phyloP scores from a whole-genome alignment of 2,113 vertebrate species.

The Neogobius melanostomus region DNA sequence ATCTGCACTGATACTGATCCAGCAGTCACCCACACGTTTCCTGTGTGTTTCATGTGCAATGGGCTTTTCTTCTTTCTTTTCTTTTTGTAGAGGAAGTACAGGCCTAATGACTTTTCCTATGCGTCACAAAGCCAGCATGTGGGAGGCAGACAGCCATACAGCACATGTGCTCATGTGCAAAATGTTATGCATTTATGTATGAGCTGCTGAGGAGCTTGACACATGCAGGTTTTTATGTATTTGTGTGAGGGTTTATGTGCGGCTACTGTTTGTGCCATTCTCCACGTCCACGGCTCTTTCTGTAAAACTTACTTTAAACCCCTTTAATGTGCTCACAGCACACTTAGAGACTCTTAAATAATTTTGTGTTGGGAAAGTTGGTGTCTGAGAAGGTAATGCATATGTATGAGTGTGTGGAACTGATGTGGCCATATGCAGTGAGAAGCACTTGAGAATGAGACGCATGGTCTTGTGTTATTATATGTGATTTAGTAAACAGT shows the following conservation, averaged over 20 bases:
- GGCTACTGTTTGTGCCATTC: slow-evolving; percentile 29
- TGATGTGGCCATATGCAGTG: slow-evolving; percentile 29
- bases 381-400: slow-evolving; percentile 23
- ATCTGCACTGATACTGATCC: slow-evolving; percentile 11
- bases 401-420: slow-evolving; percentile 16
- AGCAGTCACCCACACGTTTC: slow-evolving; percentile 70
- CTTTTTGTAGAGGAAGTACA: slow-evolving; percentile 68
- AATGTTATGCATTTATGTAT: slow-evolving; percentile 50
- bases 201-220: slow-evolving; percentile 32
- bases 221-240: slow-evolving; percentile 36
- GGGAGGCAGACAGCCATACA: slow-evolving; percentile 57
- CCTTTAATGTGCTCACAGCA: slow-evolving; percentile 18
- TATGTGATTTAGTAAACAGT: slow-evolving; percentile 38
- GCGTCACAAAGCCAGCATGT: slow-evolving; percentile 65
- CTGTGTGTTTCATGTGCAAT: slow-evolving; percentile 67
- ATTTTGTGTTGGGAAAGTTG: slow-evolving; percentile 16
- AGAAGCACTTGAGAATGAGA: slow-evolving; percentile 10
- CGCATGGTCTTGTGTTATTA: slow-evolving; percentile 25
- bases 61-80: slow-evolving; percentile 61
- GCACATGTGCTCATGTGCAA: slow-evolving; percentile 58
- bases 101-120: slow-evolving; percentile 72
- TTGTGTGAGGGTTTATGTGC: slow-evolving; percentile 26
- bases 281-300: slow-evolving; percentile 10
- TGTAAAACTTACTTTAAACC: slow-evolving; percentile 6
- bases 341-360: slow-evolving; percentile 11